Conservation (phyloP, 2,113 vertebrate genomes). For the Pleuronectes platessa region DNA sequence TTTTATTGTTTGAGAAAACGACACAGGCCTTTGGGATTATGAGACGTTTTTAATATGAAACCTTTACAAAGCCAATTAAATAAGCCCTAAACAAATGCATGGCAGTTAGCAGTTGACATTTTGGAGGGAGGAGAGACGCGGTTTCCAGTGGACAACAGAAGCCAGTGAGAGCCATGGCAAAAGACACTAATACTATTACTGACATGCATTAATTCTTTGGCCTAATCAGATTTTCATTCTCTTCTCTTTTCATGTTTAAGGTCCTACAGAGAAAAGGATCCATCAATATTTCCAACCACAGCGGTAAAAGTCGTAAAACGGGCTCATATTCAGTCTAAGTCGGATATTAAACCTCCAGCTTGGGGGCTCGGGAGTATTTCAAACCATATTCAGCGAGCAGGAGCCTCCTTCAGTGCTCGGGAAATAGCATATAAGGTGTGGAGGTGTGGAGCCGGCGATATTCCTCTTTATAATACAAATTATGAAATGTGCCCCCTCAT, state of each 20-base stretch:
- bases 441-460: conserved; percentile 9
- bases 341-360: conserved; percentile 45
- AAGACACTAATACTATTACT: conserved; percentile 25
- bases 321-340: conserved; percentile 36
- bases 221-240: conserved; percentile 48
- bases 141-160: conserved; percentile 32
- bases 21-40: conserved; percentile 3
- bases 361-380: conserved; percentile 15
- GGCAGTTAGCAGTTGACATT: conserved; percentile 59
- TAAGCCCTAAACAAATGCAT: conserved; percentile 39
- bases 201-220: conserved; percentile 30
- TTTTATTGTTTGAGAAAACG: conserved; percentile 22
- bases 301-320: conserved; percentile 41
- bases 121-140: conserved; percentile 38
- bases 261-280: conserved; percentile 30
- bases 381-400: not conserved
- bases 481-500: conserved; percentile 42
- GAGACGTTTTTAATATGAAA: conserved; percentile 38
- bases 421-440: conserved; percentile 5
- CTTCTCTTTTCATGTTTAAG: conserved; percentile 20
- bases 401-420: not conserved
- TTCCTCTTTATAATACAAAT: conserved; percentile 39
- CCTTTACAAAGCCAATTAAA: conserved; percentile 60
- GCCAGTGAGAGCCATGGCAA: conserved; percentile 21
- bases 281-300: conserved; percentile 13